Conservation (phyloP, 2,113 vertebrate genomes). For the Hippocampus zosterae region DNA sequence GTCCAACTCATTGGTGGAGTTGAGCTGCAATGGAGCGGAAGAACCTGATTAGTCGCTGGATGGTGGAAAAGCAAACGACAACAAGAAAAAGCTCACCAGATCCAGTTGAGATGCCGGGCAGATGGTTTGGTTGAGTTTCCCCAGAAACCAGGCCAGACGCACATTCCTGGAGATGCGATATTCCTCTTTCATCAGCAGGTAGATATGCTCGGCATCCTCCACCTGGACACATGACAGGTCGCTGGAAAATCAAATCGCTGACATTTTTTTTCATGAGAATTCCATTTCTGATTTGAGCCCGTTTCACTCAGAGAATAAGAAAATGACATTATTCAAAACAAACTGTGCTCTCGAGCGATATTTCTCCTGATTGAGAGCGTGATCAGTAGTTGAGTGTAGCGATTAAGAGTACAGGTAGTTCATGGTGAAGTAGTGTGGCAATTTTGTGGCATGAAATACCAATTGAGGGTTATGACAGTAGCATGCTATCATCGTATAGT, state of each 20-base stretch:
- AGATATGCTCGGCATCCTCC: slow-evolving; percentile 95
- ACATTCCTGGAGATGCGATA: slow-evolving; percentile 96
- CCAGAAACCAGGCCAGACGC: slow-evolving; percentile 93
- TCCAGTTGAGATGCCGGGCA: slow-evolving; percentile 78
- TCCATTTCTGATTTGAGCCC: too few relatives aligned
- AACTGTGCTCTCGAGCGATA: too few relatives aligned
- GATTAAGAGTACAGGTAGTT: not conserved
- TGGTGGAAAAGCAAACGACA: too few relatives aligned
- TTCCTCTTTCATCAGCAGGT: slow-evolving; percentile 93
- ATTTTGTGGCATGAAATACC: too few relatives aligned
- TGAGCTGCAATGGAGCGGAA: slow-evolving; percentile 62
- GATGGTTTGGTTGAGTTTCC: slow-evolving; percentile 85
- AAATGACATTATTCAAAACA: not conserved
- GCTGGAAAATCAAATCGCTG: too few relatives aligned
- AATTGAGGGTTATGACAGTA: too few relatives aligned
- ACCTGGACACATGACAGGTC: slow-evolving; percentile 66
- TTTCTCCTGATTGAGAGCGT: not conserved
- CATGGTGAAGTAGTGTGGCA: too few relatives aligned
- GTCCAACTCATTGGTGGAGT: slow-evolving; percentile 84
- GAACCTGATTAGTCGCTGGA: not conserved
- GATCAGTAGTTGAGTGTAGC: not conserved
- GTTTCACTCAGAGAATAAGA: too few relatives aligned
- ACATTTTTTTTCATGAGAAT: too few relatives aligned
- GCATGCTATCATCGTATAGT: not conserved
- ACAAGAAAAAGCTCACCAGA: slow-evolving; percentile 74